These are phyloP conservation scores for Hoplodrina ambigua DNA, from an alignment of 2,888 invertebrate genomes.

Conservation along the genomic window DNA sequence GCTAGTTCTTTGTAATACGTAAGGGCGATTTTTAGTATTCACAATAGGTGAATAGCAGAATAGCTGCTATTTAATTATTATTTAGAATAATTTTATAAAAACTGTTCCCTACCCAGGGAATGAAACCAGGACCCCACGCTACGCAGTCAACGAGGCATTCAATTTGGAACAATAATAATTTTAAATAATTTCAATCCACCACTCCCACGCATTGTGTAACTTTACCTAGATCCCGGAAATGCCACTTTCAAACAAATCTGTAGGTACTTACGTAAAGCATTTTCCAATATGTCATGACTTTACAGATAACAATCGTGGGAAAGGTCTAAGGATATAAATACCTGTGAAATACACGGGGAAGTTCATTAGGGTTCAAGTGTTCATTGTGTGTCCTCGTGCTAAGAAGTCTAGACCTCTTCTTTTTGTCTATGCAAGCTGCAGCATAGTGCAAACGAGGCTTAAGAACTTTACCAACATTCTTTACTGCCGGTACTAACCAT, in stretches of 20 bases:
- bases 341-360: constrained; percentile 30
- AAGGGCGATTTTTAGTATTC: too few relatives aligned
- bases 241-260: constrained; percentile 7
- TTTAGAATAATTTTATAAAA: neutral
- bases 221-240: constrained; percentile 12
- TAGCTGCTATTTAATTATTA: too few relatives aligned
- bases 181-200: neutral
- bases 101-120: neutral
- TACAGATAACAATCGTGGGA: constrained; percentile 40
- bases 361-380: constrained; percentile 32
- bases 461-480: neutral
- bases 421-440: constrained; percentile 7
- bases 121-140: neutral
- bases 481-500: too few relatives aligned
- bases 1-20: too few relatives aligned
- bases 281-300: constrained; percentile 37
- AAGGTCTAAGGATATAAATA: constrained; percentile 15
- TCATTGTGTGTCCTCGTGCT: neutral
- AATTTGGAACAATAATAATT: neutral
- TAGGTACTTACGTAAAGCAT: constrained; percentile 9
- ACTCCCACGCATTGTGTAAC: constrained; percentile 10
- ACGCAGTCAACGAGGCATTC: neutral
- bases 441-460: constrained; percentile 16
- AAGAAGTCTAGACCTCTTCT: constrained; percentile 29
- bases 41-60: too few relatives aligned